A percentile compares a stretch with the other conserved stretches of the same genome.
Conservation (phyloP, 1,140 invertebrate species). For the Zaprionus nigranus region DNA sequence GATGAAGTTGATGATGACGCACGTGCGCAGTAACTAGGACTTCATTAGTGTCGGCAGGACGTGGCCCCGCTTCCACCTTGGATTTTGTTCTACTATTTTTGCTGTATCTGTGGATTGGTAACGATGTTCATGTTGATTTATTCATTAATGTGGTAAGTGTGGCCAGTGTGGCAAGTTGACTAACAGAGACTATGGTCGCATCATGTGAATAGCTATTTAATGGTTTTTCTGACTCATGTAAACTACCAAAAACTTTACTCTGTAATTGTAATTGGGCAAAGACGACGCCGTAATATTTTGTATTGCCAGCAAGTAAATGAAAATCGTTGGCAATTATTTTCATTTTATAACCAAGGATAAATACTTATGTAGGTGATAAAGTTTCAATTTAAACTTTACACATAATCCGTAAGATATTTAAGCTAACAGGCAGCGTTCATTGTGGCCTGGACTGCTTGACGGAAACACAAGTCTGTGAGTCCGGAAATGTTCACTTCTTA, state of each 20-base stretch:
- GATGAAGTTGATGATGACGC: slow-evolving; percentile 46
- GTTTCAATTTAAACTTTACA: not conserved
- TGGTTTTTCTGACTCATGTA: slow-evolving; percentile 15
- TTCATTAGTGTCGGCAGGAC: slow-evolving; percentile 59
- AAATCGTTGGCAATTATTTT: slow-evolving; percentile 27
- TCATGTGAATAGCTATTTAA: slow-evolving; percentile 31
- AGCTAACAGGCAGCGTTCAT: not conserved
- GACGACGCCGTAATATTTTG: slow-evolving; percentile 39
- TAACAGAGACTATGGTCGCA: slow-evolving; percentile 26
- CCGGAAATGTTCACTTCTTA: slow-evolving; percentile 66
- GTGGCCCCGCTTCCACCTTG: slow-evolving; percentile 38
- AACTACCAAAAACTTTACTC: slow-evolving; percentile 10
- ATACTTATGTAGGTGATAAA: slow-evolving; percentile 13
- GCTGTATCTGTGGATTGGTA: slow-evolving; percentile 42
- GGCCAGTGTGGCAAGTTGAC: slow-evolving; percentile 33
- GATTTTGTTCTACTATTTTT: slow-evolving; percentile 28
- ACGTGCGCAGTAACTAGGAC: slow-evolving; percentile 55
- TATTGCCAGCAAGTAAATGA: slow-evolving; percentile 38
- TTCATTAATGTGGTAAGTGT: slow-evolving; percentile 62
- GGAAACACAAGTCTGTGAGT: slow-evolving; percentile 64
- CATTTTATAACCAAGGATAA: slow-evolving; percentile 41
- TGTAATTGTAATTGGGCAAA: slow-evolving; percentile 19
- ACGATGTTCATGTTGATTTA: slow-evolving; percentile 61
- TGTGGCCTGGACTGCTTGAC: slow-evolving; percentile 7
- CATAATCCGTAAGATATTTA: not conserved